Base-by-base conservation (phyloP, 2,888 invertebrate species). In the Andrena chrysosceles region DNA sequence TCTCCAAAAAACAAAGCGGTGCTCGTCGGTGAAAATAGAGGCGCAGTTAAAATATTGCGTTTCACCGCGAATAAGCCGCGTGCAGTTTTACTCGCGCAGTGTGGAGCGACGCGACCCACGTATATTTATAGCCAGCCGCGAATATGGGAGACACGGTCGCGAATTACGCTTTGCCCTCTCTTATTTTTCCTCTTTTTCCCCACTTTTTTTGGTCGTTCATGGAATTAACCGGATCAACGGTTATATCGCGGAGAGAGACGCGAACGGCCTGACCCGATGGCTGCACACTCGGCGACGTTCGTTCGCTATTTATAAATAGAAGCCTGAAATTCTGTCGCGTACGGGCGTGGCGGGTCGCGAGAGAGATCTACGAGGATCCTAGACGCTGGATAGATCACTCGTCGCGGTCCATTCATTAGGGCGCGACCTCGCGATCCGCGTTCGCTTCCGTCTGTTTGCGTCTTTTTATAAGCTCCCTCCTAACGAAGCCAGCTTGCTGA, bases 251-350 rank as follows among this genome's bases (percentile, higher is more conserved):
- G 52, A 23, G 26, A 29, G 42, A 42, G 42, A 49, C 60, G 66
- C 33, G 8, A 56, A 33, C 42, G 42, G 10, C 13, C 71, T 75
- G 82, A 82, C 75, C 81, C 77, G 74, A 70, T 67, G 75, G 77
- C 77, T 73, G 81, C 83, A 42, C 42, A 42, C 75, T 73, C 77
- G 85, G 68, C 77, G 73, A 87, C 87, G 90, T 90, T 90, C 90
- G 89, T 89, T 91, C 90, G 81, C 90, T 89, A 89, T 90, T 91
- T 91, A 91, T 91, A 91, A 91, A 91, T 87, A 91, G 87, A 83
- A 77, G 71, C 67, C 83, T 82, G 68, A 82, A 86, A 89, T 88
- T 88, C 87, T 81, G 82, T 87, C 83, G 79, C 73, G 63, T 56
- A 60, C 83, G 85, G 82, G 85, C 83, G 83, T 84, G 84, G 83